Percentiles rank a stretch among this genome's conserved stretches.
Evolutionary conservation across 2,113 vertebrate genomes (phyloP).

Genomic region (Callithrix jacchus): DNA sequence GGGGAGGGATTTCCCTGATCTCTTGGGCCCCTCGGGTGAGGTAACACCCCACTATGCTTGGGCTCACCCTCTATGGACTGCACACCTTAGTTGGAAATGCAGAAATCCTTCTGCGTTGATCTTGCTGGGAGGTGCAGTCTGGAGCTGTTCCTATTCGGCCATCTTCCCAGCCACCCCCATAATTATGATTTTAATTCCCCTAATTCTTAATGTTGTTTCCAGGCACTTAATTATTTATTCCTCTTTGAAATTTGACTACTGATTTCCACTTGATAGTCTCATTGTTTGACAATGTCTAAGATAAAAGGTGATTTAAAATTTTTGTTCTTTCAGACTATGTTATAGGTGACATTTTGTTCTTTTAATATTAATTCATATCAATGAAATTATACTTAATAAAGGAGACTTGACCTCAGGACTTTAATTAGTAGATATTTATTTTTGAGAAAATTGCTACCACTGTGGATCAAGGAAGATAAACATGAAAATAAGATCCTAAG

Average conservation of each 20-base stretch:
- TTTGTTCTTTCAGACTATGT: neutral
- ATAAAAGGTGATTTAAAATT: neutral
- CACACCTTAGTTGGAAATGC: too few relatives aligned
- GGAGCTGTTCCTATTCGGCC: too few relatives aligned
- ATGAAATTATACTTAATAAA: constrained; percentile 49
- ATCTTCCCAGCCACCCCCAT: neutral
- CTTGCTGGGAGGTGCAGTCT: too few relatives aligned
- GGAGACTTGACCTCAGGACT: neutral
- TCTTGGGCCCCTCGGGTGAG: too few relatives aligned
- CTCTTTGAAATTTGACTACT: neutral
- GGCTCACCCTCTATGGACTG: too few relatives aligned
- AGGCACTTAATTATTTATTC: constrained; percentile 10
- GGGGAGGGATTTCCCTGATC: too few relatives aligned
- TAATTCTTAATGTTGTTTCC: neutral
- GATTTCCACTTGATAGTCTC: constrained; percentile 1
- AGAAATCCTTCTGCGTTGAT: too few relatives aligned
- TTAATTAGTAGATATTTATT: constrained; percentile 35
- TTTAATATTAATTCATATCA: constrained; percentile 11
- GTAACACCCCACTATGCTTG: too few relatives aligned
- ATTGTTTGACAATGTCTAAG: neutral
- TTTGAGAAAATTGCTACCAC: constrained; percentile 26
- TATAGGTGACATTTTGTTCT: constrained; percentile 36
- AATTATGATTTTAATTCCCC: neutral
- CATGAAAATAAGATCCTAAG: constrained; percentile 5
- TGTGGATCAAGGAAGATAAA: neutral